A percentile compares a stretch with the other conserved stretches of the same genome.
These are phyloP conservation scores for Diarsia mendica DNA, from an alignment of 2,888 invertebrate genomes.

Conservation along the genomic window DNA sequence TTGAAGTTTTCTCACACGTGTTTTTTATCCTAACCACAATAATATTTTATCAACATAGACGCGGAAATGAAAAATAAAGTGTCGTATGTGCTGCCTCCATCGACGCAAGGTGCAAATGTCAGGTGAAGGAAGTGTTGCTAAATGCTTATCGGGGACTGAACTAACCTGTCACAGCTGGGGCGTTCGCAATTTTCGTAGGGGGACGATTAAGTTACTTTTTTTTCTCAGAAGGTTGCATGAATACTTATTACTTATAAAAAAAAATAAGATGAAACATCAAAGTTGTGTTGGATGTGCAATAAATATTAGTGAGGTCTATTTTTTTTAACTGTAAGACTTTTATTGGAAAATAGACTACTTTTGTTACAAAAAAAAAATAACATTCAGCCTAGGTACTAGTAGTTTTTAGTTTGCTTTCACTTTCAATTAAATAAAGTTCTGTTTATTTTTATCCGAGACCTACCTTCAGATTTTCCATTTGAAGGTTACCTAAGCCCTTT, in stretches of 20 bases:
- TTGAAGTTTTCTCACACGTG: neutral
- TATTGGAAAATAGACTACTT: too few relatives aligned
- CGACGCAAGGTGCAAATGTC: constrained; percentile 54
- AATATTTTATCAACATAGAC: constrained; percentile 10
- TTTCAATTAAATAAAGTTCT: neutral
- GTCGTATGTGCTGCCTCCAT: constrained; percentile 35
- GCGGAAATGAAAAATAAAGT: constrained; percentile 53
- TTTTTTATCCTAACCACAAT: neutral
- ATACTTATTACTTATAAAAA: neutral
- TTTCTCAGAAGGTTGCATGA: neutral
- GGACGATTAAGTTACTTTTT: neutral
- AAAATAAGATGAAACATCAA: neutral
- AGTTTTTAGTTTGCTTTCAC: rapidly evolving
- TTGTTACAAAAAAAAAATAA: too few relatives aligned
- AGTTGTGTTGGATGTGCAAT: neutral
- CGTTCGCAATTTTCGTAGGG: constrained; percentile 24
- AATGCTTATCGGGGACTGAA: constrained; percentile 50
- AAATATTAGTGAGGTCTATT: too few relatives aligned
- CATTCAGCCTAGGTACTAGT: neutral
- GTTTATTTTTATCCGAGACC: neutral
- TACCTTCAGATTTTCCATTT: neutral
- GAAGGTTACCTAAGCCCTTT: constrained; percentile 5
- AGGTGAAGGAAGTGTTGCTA: constrained; percentile 50
- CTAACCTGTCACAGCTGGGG: constrained; percentile 52
- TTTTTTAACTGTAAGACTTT: too few relatives aligned